Percentiles rank a stretch among this genome's conserved stretches.
Evolutionary conservation across 2,888 invertebrate genomes (phyloP).

Genomic region (Ormyrus nitidulus): DNA sequence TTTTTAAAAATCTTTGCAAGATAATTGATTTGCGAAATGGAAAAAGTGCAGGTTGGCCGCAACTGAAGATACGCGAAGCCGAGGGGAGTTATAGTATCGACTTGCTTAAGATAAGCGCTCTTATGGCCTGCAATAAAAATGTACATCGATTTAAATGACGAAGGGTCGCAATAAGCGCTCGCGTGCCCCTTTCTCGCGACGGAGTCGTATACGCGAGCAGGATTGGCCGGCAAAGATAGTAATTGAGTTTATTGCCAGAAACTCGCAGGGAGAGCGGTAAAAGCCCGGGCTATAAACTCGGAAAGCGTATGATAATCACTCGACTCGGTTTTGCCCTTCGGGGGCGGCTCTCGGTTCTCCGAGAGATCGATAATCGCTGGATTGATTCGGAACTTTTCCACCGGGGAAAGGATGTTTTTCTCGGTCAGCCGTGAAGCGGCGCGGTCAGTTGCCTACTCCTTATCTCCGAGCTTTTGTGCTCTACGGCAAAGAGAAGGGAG

Average conservation of each 20-base stretch:
- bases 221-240: conserved; percentile 27
- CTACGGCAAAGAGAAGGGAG: not conserved
- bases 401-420: conserved; percentile 38
- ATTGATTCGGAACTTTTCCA: conserved; percentile 23
- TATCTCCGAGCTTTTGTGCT: conserved; percentile 37
- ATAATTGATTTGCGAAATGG: too few species aligned
- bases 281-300: conserved; percentile 19
- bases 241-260: conserved; percentile 41
- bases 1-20: too few species aligned
- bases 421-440: not conserved
- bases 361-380: conserved; percentile 28
- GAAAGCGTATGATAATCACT: conserved; percentile 38
- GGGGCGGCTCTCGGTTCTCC: not conserved
- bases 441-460: conserved; percentile 24
- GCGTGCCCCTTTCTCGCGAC: not conserved
- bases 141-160: conserved; percentile 2
- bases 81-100: not conserved
- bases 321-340: too few species aligned
- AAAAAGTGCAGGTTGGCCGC: too few species aligned
- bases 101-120: not conserved
- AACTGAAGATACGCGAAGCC: too few species aligned
- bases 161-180: conserved; percentile 2
- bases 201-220: conserved; percentile 13
- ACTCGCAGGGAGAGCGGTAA: conserved; percentile 35
- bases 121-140: conserved; percentile 4